Base-by-base conservation (phyloP, 2,113 vertebrate genomes). In the Parus major region DNA sequence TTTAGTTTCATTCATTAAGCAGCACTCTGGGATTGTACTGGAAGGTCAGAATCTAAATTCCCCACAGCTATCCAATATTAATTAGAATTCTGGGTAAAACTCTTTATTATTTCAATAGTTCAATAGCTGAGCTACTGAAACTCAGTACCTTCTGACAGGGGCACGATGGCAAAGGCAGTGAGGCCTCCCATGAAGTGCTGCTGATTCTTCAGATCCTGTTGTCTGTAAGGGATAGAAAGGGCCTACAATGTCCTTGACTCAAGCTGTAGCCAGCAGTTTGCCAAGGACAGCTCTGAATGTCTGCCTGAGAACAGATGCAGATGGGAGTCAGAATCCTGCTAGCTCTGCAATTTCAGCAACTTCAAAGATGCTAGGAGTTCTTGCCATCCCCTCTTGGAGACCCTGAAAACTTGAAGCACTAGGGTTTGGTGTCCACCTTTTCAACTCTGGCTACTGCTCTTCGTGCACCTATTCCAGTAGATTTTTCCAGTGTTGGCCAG, bases 171-270 rank as follows among this genome's bases (percentile, higher is more conserved):
- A 73, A 35, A 63, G 17, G 46, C 55, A 76, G 18, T 0, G 20
- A 59, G 22, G 17, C 42, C 35, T 49, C 24, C 63, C 22, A 14
- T 10, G 6, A 18, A 29, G 16, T 59, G 42, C 31, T 55, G 35
- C 42, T 83, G 31, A 44, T 27, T 29, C 63, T 47, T 72, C 49
- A 36, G 0, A 0, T 15, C 7, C 17, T 33, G 19, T 1, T 55
- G 56, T 5, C 49, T 28, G 0, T 3, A 23, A 53, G 12, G 39
- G 28, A 80, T 0, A 59, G 68, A 80, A 24, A 53, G 4, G 19
- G 27, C 1, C 12, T 36, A 7, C 20, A 64, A 28, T 0, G 3
- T 16, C 21, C 31, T 71, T 65, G 59, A 29, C 50, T 77, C 59
- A n/a, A 76, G 76, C 23, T 55, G 18, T 1, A 84, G 31, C 24